Evolutionary conservation across 1,140 invertebrate species (phyloP).

Genomic region (Rhopalosiphum padi): DNA sequence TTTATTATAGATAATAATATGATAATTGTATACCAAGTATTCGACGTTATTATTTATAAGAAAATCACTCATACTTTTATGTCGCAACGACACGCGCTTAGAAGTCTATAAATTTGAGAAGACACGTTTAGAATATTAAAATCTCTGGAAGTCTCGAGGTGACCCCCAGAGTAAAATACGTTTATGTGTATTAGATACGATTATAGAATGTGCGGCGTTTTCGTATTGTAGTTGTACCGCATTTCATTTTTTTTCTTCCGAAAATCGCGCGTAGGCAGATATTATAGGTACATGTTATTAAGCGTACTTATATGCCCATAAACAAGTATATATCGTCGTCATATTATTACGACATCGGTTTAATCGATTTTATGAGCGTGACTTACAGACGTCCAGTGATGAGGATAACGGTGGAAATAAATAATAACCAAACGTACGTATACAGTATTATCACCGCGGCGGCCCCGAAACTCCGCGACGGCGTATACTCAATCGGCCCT

Average conservation of each 20-base stretch:
- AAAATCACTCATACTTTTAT: neutral
- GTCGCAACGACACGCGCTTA: neutral
- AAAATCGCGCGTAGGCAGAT: neutral
- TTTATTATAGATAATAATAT: slow-evolving; percentile 35
- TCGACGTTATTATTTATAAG: neutral
- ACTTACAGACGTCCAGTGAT: neutral
- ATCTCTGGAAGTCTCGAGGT: neutral
- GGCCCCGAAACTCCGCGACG: neutral
- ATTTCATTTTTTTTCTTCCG: neutral
- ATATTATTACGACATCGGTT: neutral
- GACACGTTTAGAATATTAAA: slow-evolving; percentile 23
- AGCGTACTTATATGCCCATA: neutral
- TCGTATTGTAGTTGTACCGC: neutral
- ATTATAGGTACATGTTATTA: neutral
- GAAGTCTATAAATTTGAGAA: neutral
- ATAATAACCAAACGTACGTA: neutral
- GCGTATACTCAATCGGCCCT: neutral
- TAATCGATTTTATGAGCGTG: neutral
- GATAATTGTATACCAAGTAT: slow-evolving; percentile 21
- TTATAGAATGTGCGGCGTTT: neutral
- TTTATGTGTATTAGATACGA: neutral
- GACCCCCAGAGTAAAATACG: neutral
- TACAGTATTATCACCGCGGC: neutral
- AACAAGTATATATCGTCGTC: neutral
- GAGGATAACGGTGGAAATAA: neutral